A percentile compares a stretch with the other conserved stretches of the same genome.
These are phyloP conservation scores for Sclerurus mexicanus DNA, from an alignment of 2,113 vertebrate species.

Conservation along the genomic window DNA sequence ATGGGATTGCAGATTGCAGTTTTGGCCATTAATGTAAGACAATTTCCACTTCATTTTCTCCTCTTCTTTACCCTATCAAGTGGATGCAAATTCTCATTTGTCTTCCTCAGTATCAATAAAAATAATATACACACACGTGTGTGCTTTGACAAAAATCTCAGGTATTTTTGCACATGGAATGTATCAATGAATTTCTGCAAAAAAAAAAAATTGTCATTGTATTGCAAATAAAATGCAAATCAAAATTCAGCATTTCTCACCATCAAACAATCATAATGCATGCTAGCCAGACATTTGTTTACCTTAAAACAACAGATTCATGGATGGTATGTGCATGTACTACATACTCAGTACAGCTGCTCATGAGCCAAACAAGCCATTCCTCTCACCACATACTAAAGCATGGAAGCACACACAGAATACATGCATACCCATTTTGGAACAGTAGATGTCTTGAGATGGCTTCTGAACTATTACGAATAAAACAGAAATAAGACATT, in stretches of 20 bases:
- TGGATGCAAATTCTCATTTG: not conserved
- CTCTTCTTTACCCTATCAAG: not conserved
- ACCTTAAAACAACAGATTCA: not conserved
- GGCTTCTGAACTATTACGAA: conserved; percentile 32
- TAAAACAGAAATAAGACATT: conserved; percentile 31
- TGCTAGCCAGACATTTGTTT: conserved; percentile 10
- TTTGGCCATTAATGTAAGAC: not conserved
- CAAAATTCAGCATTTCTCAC: conserved; percentile 5
- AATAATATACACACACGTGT: not conserved
- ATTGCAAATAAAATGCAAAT: conserved; percentile 41
- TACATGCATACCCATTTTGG: conserved; percentile 44
- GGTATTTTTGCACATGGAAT: conserved; percentile 31
- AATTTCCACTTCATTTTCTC: not conserved
- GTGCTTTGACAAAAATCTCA: conserved; percentile 40
- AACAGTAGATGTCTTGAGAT: conserved; percentile 22
- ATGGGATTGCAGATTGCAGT: not conserved
- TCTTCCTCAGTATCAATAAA: not conserved
- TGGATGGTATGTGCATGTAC: not conserved
- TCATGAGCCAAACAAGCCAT: conserved; percentile 6
- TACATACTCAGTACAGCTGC: not conserved
- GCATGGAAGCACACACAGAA: conserved; percentile 8
- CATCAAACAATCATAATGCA: not conserved
- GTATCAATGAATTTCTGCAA: conserved; percentile 12
- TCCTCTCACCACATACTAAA: not conserved
- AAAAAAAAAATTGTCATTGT: not conserved